Percentiles rank a stretch among this genome's conserved stretches.
These are phyloP conservation scores for Sebastiscus albofasciatus DNA, from an alignment of 2,797 vertebrate species.

Conservation along the genomic window DNA sequence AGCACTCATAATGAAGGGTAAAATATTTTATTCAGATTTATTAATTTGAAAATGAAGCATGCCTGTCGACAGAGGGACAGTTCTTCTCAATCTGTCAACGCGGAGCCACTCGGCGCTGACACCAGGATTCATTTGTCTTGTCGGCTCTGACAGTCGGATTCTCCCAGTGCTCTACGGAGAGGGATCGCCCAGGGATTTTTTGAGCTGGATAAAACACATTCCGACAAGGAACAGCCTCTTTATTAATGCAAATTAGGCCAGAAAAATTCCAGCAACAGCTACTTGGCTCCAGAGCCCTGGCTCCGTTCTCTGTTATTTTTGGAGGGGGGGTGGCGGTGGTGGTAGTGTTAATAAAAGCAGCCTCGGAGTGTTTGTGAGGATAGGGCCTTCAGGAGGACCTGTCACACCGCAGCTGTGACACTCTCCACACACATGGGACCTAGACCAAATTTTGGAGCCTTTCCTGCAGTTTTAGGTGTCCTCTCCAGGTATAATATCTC, in stretches of 20 bases:
- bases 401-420: constrained; percentile 77
- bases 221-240: constrained; percentile 99
- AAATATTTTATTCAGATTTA: constrained; percentile 99
- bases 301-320: constrained; percentile 83
- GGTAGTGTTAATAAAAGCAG: constrained; percentile 89
- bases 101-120: constrained; percentile 95
- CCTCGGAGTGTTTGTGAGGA: constrained; percentile 72
- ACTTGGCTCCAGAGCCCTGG: constrained; percentile 89
- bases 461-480: constrained; percentile 47
- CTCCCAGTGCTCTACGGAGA: constrained; percentile 93
- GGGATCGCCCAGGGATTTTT: constrained; percentile 97
- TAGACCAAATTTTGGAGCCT: constrained; percentile 57
- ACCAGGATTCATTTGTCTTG: constrained; percentile 98
- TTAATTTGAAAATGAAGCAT: constrained; percentile 99
- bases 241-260: constrained; percentile 99
- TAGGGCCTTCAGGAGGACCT: constrained; percentile 76
- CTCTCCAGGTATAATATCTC: constrained; percentile 47
- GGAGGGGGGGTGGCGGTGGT: constrained; percentile 8
- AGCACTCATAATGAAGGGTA: constrained; percentile 98
- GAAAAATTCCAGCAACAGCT: constrained; percentile 91
- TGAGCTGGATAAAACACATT: constrained; percentile 98
- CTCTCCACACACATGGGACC: constrained; percentile 63
- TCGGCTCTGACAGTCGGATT: constrained; percentile 98
- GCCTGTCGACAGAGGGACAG: constrained; percentile 99
- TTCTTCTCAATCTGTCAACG: constrained; percentile 99